Base-by-base conservation (phyloP, 2,888 invertebrate species). In the Rhagonycha lutea region DNA sequence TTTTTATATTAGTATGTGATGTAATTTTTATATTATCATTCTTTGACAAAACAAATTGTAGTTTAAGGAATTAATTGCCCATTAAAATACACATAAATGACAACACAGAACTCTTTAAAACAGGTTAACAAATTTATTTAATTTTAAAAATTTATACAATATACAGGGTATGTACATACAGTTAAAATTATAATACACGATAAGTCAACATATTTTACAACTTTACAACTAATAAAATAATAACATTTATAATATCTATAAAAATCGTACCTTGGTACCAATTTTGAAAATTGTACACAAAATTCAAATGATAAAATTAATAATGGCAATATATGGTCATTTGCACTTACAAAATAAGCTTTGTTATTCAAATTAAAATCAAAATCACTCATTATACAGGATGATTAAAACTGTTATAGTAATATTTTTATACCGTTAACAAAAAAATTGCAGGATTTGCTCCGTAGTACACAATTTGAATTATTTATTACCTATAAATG, bases 51-150 rank as follows among this genome's bases (percentile, higher is more conserved):
- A 18, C 61, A 61, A 68, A 61, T 32, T 11, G n/a, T 26, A 68
- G 14, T 62, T 62, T 62, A 62, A 65, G n/a, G n/a, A 24, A 65
- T 65, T 65, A 65, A 65, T 26, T 65, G 63, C n/a, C 26, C 63
- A 24, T 65, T 65, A 65, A 65, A 65, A 26, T 10, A 65, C 26
- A 26, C 18, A 24, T 26, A 26, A 65, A 26, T 24, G 23, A 65
- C 63, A 26, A 65, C 63, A 63, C n/a, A 7, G 26, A 65, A 65
- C 23, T 65, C 26, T 65, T 65, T 65, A 14, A 47, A 18, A 24
- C 29, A 68, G 32, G 73, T 69, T 73, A 73, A 73, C 73, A 73
- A 69, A 69, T 73, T 47, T 69, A 62, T 73, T 73, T 73, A 73
- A 69, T 73, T 69, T 69, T 12, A 63, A 68, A 14, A 69, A 62